phyloP scores from a whole-genome alignment of 2,797 vertebrate genomes.

The Protonibea diacanthus region DNA sequence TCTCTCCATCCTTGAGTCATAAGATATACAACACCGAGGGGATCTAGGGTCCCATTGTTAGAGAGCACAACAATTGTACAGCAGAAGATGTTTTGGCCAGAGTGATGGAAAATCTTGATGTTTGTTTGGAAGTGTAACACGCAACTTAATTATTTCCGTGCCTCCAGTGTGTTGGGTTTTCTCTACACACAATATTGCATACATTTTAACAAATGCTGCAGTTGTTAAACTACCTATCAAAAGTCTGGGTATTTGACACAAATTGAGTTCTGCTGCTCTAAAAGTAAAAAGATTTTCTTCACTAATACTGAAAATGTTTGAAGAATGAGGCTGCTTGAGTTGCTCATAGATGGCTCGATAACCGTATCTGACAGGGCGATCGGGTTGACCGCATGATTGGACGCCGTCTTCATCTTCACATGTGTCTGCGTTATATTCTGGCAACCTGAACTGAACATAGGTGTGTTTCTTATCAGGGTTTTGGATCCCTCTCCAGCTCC shows the following conservation, averaged over 20 bases:
- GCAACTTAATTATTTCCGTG: conserved; percentile 68
- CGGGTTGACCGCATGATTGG: conserved; percentile 22
- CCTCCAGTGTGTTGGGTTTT: conserved; percentile 53
- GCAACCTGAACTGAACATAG: conserved; percentile 27
- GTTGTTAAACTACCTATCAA: conserved; percentile 37
- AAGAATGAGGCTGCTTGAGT: conserved; percentile 27
- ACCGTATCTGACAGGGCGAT: conserved; percentile 29
- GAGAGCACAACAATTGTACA: conserved; percentile 46
- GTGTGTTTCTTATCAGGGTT: conserved; percentile 57
- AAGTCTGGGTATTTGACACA: conserved; percentile 19
- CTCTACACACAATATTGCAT: conserved; percentile 35
- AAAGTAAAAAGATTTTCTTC: conserved; percentile 15
- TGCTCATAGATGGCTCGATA: conserved; percentile 15
- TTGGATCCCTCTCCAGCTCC: conserved; percentile 41
- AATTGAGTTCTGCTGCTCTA: conserved; percentile 28
- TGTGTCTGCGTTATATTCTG: conserved; percentile 30
- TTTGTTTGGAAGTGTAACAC: conserved; percentile 71
- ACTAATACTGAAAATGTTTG: conserved; percentile 25
- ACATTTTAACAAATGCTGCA: conserved; percentile 27
- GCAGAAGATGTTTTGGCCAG: conserved; percentile 65
- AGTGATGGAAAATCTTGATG: conserved; percentile 70
- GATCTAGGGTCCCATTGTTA: conserved; percentile 64
- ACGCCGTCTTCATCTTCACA: conserved; percentile 19
- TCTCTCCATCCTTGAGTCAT: conserved; percentile 47
- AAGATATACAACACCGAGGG: conserved; percentile 57